These are phyloP conservation scores for Scolanthus callimorphus DNA, from an alignment of 92 coral and sea anemone genomes.

Conservation along the genomic window DNA sequence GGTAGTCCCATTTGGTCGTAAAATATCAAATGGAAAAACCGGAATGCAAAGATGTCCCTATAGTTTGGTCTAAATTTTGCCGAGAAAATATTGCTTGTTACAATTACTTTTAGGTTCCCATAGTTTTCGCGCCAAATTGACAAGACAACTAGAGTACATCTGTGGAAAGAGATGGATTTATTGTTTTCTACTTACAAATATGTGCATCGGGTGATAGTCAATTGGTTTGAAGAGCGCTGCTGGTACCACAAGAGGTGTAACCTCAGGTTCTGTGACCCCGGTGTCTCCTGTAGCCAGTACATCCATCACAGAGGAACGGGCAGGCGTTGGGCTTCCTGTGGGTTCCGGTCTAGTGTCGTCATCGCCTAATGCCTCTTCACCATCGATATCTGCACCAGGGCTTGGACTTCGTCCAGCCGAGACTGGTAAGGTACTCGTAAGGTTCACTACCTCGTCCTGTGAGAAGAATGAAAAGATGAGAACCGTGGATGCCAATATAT, in stretches of 20 bases:
- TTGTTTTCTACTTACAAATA: slow-evolving; percentile 63
- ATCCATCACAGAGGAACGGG: slow-evolving; percentile 43
- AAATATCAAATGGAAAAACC: too few species aligned
- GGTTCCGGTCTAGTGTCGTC: too few species aligned
- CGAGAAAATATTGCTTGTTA: too few species aligned
- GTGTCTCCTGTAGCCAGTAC: slow-evolving; percentile 37
- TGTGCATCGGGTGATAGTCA: slow-evolving; percentile 86
- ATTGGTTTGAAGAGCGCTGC: slow-evolving; percentile 79
- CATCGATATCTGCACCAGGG: slow-evolving; percentile 52
- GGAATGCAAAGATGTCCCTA: too few species aligned
- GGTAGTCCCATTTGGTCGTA: too few species aligned
- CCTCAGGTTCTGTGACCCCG: slow-evolving; percentile 70
- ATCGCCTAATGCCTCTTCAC: slow-evolving; percentile 38
- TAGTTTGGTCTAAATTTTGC: too few species aligned
- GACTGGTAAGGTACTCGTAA: slow-evolving; percentile 54
- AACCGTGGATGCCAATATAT: too few species aligned
- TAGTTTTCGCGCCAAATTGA: too few species aligned
- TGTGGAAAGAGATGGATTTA: too few species aligned
- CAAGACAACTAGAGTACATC: too few species aligned
- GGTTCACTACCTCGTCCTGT: slow-evolving; percentile 85
- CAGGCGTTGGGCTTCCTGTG: slow-evolving; percentile 16
- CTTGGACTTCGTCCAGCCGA: slow-evolving; percentile 38
- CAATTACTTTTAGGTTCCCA: too few species aligned
- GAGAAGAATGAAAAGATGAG: too few species aligned
- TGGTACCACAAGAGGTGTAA: slow-evolving; percentile 88